phyloP scores from a whole-genome alignment of 2,888 invertebrate species.

The Sepiola atlantica region DNA sequence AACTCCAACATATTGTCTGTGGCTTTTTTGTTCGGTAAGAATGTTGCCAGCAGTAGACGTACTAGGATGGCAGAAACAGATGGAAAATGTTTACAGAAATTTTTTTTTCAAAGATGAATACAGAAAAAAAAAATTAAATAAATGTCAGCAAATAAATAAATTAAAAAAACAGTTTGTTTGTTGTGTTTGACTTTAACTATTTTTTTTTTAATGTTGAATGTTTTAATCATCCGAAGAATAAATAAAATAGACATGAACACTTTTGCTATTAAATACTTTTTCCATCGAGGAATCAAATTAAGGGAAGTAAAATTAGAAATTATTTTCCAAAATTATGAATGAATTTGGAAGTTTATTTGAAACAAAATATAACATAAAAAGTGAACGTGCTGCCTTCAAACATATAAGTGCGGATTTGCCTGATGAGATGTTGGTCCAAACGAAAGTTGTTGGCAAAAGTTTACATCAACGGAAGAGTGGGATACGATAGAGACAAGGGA shows the following conservation, averaged over 20 bases:
- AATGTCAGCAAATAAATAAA: background rate
- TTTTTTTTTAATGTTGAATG: background rate
- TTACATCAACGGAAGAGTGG: background rate
- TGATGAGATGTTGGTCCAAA: background rate
- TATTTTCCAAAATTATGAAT: background rate
- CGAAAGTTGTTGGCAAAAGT: background rate
- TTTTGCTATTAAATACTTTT: background rate
- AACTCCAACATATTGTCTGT: background rate
- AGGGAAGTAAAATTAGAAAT: background rate
- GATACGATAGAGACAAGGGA: background rate
- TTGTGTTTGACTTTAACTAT: background rate
- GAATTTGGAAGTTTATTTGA: background rate
- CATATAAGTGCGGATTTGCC: background rate
- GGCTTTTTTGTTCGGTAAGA: background rate
- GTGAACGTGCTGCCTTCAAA: no score
- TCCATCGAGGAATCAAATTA: background rate
- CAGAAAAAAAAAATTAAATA: background rate
- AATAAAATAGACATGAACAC: background rate
- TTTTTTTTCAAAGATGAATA: background rate
- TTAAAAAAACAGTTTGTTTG: background rate
- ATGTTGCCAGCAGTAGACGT: background rate
- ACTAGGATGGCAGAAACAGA: constrained; percentile 15
- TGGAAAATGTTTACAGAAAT: background rate
- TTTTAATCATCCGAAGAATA: background rate
- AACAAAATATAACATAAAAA: background rate